Evolutionary conservation across 2,888 invertebrate species (phyloP).

Genomic region (Epicampocera succincta): DNA sequence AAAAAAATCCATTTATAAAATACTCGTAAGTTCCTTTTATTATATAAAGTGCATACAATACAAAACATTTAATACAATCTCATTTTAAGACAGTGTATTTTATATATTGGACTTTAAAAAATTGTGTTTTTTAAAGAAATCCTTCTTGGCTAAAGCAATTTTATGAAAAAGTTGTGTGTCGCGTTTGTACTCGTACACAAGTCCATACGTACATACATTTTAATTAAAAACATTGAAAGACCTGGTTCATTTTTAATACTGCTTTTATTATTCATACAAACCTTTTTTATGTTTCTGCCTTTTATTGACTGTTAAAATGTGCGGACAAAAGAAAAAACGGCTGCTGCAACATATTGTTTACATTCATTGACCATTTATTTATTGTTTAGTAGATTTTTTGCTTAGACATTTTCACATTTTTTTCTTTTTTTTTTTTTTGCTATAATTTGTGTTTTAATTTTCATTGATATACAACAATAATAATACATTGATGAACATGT

Average conservation of each 20-base stretch:
- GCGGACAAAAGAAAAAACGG: conserved; percentile 3
- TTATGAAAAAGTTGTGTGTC: too few species aligned
- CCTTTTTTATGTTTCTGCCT: conserved; percentile 38
- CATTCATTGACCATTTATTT: conserved; percentile 62
- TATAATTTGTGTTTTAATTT: conserved; percentile 33
- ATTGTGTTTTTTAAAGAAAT: too few species aligned
- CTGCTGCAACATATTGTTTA: conserved; percentile 1
- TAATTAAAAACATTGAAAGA: too few species aligned
- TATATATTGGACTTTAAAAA: too few species aligned
- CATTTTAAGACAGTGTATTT: too few species aligned
- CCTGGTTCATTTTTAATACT: not conserved
- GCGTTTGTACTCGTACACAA: not conserved
- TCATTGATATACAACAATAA: conserved; percentile 45
- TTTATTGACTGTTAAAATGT: not conserved
- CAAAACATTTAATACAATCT: too few species aligned
- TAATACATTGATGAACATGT: conserved; percentile 46
- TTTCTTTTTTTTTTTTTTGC: conserved; percentile 1
- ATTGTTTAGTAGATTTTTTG: conserved; percentile 27
- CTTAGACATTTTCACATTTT: conserved; percentile 26
- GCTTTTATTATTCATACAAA: conserved; percentile 32
- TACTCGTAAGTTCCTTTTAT: too few species aligned
- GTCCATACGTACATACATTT: not conserved
- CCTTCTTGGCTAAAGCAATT: too few species aligned
- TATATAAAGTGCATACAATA: too few species aligned
- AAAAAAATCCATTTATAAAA: too few species aligned